A percentile compares a stretch with the other conserved stretches of the same genome.
These are phyloP conservation scores for Liodrosophila aerea DNA, from an alignment of 2,888 invertebrate genomes.

Conservation along the genomic window DNA sequence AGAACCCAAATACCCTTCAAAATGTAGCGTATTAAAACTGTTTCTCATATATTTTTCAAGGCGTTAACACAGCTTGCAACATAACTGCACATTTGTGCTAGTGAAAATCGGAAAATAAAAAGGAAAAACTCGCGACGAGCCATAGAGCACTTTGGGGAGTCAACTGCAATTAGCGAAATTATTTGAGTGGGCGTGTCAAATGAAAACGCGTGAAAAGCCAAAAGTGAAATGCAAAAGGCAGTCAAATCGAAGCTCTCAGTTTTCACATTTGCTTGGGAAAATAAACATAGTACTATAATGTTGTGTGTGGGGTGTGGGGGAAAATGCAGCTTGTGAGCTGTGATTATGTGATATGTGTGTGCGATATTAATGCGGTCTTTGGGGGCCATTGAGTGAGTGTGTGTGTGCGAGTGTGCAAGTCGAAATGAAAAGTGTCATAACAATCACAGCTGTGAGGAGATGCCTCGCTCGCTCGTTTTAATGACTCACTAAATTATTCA, in stretches of 20 bases:
- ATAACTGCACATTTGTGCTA: conserved; percentile 2
- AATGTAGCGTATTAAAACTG: conserved; percentile 2
- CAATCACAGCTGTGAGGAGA: conserved; percentile 61
- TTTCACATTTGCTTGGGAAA: conserved; percentile 34
- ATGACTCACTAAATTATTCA: conserved; percentile 78
- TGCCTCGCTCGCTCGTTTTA: conserved; percentile 55
- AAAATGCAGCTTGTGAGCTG: conserved; percentile 15
- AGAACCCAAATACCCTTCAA: not conserved
- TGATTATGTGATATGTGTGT: no score
- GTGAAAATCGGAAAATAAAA: conserved; percentile 1
- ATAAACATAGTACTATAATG: no score
- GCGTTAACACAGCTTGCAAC: conserved; percentile 5
- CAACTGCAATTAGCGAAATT: conserved; percentile 56
- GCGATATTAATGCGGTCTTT: conserved; percentile 41
- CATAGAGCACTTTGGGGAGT: conserved; percentile 5
- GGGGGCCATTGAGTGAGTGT: conserved; percentile 50
- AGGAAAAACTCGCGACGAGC: not conserved
- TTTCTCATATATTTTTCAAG: not conserved
- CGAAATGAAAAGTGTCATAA: conserved; percentile 75
- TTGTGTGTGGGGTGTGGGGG: not conserved
- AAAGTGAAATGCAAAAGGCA: conserved; percentile 1
- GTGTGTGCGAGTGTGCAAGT: no score
- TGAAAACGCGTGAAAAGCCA: conserved; percentile 12
- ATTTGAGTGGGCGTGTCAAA: conserved; percentile 36
- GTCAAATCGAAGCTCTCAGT: conserved; percentile 18